These are phyloP conservation scores for Stichodactyla helianthus DNA, from an alignment of 64 coral and sea anemone species.

Conservation along the genomic window DNA sequence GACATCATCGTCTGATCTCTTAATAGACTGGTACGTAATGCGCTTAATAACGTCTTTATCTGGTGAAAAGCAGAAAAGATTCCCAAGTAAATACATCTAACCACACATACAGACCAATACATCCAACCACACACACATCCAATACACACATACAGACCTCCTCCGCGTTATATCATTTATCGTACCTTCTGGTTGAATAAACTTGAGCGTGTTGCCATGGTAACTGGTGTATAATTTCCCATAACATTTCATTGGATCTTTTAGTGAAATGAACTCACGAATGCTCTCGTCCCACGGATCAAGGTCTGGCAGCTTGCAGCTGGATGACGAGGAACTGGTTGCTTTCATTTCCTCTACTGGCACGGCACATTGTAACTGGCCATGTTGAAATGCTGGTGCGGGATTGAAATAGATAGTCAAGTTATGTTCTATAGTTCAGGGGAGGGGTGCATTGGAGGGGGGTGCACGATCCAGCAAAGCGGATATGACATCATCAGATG, in stretches of 20 bases:
- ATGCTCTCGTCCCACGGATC: constrained; percentile 11
- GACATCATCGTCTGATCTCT: not conserved
- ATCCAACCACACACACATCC: too few species aligned
- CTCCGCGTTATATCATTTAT: not conserved
- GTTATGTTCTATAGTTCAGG: too few species aligned
- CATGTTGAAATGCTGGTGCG: not conserved
- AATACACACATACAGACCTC: too few species aligned
- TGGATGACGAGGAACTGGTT: not conserved
- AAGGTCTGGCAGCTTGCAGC: constrained; percentile 13
- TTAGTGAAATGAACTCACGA: not conserved
- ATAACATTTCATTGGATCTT: not conserved
- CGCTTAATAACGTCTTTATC: not conserved
- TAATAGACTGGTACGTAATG: constrained; percentile 2
- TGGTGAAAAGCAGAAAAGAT: not conserved
- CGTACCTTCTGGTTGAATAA: not conserved
- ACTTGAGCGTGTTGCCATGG: constrained; percentile 3
- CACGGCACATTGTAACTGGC: not conserved
- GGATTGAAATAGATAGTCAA: not conserved
- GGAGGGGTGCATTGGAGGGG: too few species aligned
- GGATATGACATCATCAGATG: too few species aligned
- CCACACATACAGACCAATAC: too few species aligned
- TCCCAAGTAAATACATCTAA: not conserved
- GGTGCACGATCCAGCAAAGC: not conserved
- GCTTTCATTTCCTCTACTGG: constrained; percentile 1
- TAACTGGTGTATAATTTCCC: constrained; percentile 4